A percentile compares a stretch with the other conserved stretches of the same genome.
phyloP scores from a whole-genome alignment of 2,113 vertebrate species.

The Triplophysa rosa region DNA sequence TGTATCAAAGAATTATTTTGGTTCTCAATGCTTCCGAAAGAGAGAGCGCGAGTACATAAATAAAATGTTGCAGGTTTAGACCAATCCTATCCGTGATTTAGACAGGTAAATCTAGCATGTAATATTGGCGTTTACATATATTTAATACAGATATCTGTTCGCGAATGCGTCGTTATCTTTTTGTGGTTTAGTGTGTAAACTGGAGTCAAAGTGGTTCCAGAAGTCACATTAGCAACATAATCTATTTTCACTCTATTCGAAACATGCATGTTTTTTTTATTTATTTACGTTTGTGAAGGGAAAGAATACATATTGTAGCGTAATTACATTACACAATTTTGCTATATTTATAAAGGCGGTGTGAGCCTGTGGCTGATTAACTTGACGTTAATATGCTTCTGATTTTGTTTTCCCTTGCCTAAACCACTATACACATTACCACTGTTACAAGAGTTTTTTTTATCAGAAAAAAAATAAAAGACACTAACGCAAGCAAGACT shows the following conservation, averaged over 20 bases:
- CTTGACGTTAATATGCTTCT: background rate
- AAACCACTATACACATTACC: background rate
- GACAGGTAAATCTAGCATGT: constrained; percentile 5
- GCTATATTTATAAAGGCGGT: background rate
- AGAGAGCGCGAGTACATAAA: background rate
- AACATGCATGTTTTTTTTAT: background rate
- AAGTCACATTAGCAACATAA: background rate
- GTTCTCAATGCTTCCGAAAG: constrained; percentile 3
- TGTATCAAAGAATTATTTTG: constrained; percentile 13
- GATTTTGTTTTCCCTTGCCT: background rate
- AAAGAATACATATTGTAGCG: background rate
- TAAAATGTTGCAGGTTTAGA: background rate
- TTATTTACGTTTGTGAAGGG: background rate
- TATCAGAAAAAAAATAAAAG: background rate
- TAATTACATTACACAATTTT: background rate
- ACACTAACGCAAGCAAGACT: background rate
- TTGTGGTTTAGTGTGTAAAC: background rate
- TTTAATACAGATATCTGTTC: background rate
- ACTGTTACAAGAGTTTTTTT: background rate
- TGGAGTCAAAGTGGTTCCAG: constrained; percentile 4
- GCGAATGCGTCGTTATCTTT: background rate
- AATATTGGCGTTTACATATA: background rate
- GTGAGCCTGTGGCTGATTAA: background rate
- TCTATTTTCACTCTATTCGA: constrained; percentile 49
- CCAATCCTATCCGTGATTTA: constrained; percentile 5